These are phyloP conservation scores for Astyanax mexicanus DNA, from an alignment of 2,797 vertebrate genomes.

Conservation along the genomic window DNA sequence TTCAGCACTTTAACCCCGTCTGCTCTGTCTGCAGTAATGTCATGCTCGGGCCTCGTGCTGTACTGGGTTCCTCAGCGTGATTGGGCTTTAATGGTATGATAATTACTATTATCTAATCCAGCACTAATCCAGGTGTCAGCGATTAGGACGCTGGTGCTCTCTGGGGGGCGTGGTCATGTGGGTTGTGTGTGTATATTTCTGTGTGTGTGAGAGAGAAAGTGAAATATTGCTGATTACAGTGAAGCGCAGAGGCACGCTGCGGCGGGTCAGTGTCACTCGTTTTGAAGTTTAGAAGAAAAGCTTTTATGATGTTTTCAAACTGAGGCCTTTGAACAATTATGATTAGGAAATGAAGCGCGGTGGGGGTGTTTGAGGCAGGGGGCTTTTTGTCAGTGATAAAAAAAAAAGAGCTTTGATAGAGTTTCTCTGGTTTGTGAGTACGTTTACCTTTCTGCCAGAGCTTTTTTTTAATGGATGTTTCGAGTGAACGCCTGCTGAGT, in stretches of 20 bases:
- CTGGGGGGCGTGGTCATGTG: neutral
- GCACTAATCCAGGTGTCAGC: neutral
- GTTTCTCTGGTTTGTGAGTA: neutral
- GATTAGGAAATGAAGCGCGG: neutral
- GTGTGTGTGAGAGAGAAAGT: neutral
- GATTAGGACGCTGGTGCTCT: neutral
- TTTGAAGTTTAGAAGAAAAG: conserved; percentile 8
- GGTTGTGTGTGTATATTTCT: neutral
- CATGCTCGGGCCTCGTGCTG: neutral
- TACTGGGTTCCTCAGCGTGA: conserved; percentile 15
- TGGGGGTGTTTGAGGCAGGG: neutral
- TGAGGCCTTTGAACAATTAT: neutral
- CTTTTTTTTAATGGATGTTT: neutral
- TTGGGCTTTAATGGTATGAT: conserved; percentile 46
- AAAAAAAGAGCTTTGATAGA: neutral
- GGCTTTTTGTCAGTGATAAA: neutral
- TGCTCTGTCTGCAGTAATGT: neutral
- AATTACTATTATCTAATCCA: conserved; percentile 39
- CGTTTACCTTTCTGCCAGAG: neutral
- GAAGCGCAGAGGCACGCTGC: neutral
- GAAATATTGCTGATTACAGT: neutral
- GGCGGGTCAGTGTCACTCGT: neutral
- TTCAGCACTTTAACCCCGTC: neutral
- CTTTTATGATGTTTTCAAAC: neutral
- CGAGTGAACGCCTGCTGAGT: neutral